Evolutionary conservation across 2,797 vertebrate species (phyloP), one percentile per base, ranked within the genome.

Genomic region (Danio choprae): DNA sequence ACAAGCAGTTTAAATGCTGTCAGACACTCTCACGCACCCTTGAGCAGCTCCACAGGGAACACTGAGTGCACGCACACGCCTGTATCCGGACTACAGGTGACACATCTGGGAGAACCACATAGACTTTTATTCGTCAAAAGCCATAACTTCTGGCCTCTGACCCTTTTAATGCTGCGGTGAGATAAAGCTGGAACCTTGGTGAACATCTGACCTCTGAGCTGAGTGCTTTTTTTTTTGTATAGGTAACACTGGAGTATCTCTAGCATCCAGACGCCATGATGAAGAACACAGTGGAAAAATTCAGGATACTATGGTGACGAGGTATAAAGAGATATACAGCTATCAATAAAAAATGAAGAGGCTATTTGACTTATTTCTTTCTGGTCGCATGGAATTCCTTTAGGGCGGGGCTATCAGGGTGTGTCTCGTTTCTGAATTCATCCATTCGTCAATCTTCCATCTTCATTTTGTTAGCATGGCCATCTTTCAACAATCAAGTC

Each of bases 1-100:
- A 29, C n/a, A 36, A 64, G 29, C 58, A 44, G 56, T 74, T 74
- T 74, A 74, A 74, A 74, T 50, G 56, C 58, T 38, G 72, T 48
- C 48, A 56, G 64, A 60, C 36, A 51, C 53, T 48, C 53, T 70
- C 13, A 40, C 1, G 8, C 55, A 51, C 44, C 56, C 55, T 29
- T 53, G 67, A 51, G 67, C 51, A 20, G 53, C 64, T 64, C 60
- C 73, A 53, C n/a, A 22, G 41, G 22, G 58, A 41, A 38, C 5
- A 1, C 0, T 12, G 22, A 18, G 65, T 36, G 20, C 56, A 63
- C 48, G 41, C 2, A 9, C 2, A 9, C 2, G 18, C 29, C 48
- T 53, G 48, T 44, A 46, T 73, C 13, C 4, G 5, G 43, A 69
- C 16, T 2, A 15, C 29, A 60, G 71, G 41, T n/a, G 13, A 59